phyloP scores from a whole-genome alignment of 2,797 vertebrate genomes.

The Danio choprae region DNA sequence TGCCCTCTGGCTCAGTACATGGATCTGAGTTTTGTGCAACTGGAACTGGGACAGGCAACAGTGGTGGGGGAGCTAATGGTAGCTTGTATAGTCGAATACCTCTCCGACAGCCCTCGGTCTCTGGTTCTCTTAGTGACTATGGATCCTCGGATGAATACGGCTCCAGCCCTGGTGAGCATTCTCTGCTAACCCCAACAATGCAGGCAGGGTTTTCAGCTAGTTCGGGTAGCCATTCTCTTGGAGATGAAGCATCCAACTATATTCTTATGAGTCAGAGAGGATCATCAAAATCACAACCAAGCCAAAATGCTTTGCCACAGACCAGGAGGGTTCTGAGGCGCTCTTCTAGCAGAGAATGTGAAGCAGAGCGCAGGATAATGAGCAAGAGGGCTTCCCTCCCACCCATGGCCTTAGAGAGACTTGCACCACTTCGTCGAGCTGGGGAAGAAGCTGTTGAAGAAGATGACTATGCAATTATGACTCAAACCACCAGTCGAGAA shows the following conservation, averaged over 20 bases:
- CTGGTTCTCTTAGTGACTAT: slow-evolving; percentile 82
- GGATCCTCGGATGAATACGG: slow-evolving; percentile 86
- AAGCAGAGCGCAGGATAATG: slow-evolving; percentile 75
- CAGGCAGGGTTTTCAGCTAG: slow-evolving; percentile 73
- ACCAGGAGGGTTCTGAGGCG: slow-evolving; percentile 76
- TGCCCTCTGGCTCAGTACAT: slow-evolving; percentile 74
- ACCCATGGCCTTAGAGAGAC: slow-evolving; percentile 78
- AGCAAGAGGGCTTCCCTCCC: slow-evolving; percentile 82
- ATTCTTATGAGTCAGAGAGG: slow-evolving; percentile 79
- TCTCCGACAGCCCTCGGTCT: slow-evolving; percentile 73
- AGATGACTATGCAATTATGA: slow-evolving; percentile 84
- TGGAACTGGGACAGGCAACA: slow-evolving; percentile 50
- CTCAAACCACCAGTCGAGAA: slow-evolving; percentile 76
- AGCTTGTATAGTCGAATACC: slow-evolving; percentile 72
- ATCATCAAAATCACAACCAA: slow-evolving; percentile 57
- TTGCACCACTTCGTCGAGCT: slow-evolving; percentile 67
- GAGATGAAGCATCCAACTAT: slow-evolving; percentile 78
- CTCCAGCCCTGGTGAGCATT: slow-evolving; percentile 82
- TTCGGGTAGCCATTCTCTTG: slow-evolving; percentile 69
- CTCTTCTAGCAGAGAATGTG: slow-evolving; percentile 77
- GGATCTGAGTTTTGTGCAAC: slow-evolving; percentile 76
- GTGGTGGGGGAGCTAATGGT: slow-evolving; percentile 60
- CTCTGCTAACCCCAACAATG: slow-evolving; percentile 64
- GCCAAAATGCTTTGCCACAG: slow-evolving; percentile 59
- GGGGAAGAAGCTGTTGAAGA: slow-evolving; percentile 72